phyloP scores from a whole-genome alignment of 2,797 vertebrate species.

The Rhabdomys pumilio region DNA sequence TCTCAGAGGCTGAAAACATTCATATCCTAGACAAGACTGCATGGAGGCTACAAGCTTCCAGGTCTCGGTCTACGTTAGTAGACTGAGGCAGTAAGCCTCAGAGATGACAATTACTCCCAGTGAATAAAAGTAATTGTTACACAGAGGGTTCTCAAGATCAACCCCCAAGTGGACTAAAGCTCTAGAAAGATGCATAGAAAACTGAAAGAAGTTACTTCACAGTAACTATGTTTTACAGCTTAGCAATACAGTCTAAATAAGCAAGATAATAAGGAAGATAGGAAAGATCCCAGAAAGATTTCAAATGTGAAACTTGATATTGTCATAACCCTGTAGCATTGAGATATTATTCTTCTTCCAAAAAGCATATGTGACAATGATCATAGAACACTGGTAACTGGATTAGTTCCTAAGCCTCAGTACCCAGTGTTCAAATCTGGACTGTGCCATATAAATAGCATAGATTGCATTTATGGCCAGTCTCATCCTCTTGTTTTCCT shows the following conservation, averaged over 20 bases:
- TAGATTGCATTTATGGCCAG: neutral
- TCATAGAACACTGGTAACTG: neutral
- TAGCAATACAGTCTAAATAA: neutral
- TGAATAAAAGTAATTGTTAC: neutral
- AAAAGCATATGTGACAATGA: no score
- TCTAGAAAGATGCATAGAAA: neutral
- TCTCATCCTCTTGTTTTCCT: neutral
- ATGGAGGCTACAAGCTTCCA: neutral
- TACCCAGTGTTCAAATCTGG: neutral
- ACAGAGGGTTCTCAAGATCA: neutral
- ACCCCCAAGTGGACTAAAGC: neutral
- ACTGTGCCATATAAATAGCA: neutral
- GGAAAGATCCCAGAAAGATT: neutral
- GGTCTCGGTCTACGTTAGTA: neutral
- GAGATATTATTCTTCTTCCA: neutral
- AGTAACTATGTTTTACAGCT: neutral
- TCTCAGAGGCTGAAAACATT: neutral
- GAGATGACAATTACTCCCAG: neutral
- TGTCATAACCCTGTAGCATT: neutral
- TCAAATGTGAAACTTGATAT: neutral
- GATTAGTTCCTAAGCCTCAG: neutral
- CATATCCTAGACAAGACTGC: neutral
- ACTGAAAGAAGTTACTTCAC: neutral
- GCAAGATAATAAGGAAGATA: neutral
- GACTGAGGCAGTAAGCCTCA: neutral